Base-by-base conservation (phyloP, 2,888 invertebrate species). In the Oxycera nigricornis region DNA sequence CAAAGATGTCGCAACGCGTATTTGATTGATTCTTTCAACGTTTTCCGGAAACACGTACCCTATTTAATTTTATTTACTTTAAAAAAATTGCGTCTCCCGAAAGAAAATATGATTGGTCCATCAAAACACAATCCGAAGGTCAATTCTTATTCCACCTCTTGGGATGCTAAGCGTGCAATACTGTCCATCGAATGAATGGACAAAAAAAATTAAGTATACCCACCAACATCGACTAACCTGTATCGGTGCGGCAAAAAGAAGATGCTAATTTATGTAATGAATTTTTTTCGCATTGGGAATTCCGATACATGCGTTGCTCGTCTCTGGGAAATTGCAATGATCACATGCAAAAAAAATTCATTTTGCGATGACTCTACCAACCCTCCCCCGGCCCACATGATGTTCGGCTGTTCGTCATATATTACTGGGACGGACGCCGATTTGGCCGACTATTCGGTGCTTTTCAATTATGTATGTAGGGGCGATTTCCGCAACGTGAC, bases 401-500 rank as follows among this genome's bases (percentile, higher is more conserved):
- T n/a, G 14, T 46, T 46, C 17, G n/a, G 17, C 46, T 3, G 14
- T 46, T 3, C 46, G 46, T n/a, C 17, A 11, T 35, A 11, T 35
- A n/a, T n/a, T n/a, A n/a, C n/a, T n/a, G n/a, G n/a, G n/a, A n/a
- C n/a, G 35, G n/a, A 7, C 14, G n/a, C 14, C 46, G 46, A 35
- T 46, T 17, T 46, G n/a, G 3, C 46, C 46, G 3, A 17, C 17
- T 14, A 11, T 17, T 14, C 46, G n/a, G 14, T 11, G 22, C 55
- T 55, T 31, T 11, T 31, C 2, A 31, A 61, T 61, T 31, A 31
- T 61, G 55, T 11, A 26, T 28, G 65, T 39, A 65, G 41, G 20
- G 22, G 39, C 65, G 22, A 41, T 65, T 41, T 65, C 65, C 65
- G 65, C 35, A 65, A 65, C 65, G 65, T 65, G 65, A 65, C 65